These are phyloP conservation scores for Drosophila novamexicana DNA, from an alignment of 1,140 invertebrate species.

Conservation along the genomic window DNA sequence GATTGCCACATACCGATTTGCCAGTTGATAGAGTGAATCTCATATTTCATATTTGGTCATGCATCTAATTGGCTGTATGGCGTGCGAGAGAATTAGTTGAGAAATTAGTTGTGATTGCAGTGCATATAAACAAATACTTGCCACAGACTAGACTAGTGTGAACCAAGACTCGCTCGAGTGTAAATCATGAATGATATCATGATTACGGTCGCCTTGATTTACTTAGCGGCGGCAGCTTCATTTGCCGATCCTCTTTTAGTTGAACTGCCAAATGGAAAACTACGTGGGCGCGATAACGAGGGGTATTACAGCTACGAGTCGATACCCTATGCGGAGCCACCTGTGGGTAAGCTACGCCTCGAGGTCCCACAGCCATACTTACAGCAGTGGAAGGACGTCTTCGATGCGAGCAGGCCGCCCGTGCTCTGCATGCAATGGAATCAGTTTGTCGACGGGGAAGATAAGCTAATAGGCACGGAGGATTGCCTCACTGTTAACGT, in stretches of 20 bases:
- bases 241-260: constrained; percentile 23
- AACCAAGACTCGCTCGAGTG: neutral
- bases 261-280: constrained; percentile 20
- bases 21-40: neutral
- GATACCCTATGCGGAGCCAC: constrained; percentile 37
- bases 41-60: neutral
- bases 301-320: constrained; percentile 36
- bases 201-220: neutral
- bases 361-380: constrained; percentile 27
- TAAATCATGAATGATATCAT: constrained; percentile 6
- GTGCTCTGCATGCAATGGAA: constrained; percentile 47
- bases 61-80: neutral
- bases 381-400: constrained; percentile 22
- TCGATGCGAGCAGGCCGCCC: constrained; percentile 14
- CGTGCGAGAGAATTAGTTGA: constrained; percentile 1
- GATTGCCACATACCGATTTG: neutral
- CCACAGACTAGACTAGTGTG: neutral
- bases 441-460: constrained; percentile 30
- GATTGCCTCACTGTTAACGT: constrained; percentile 83
- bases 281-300: constrained; percentile 23
- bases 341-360: constrained; percentile 17
- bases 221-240: neutral
- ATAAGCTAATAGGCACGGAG: constrained; percentile 63
- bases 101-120: neutral
- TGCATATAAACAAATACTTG: neutral